Percentiles rank a stretch among this genome's conserved stretches.
Conservation (phyloP, 2,797 vertebrate species). For the Sebastes cheni region DNA sequence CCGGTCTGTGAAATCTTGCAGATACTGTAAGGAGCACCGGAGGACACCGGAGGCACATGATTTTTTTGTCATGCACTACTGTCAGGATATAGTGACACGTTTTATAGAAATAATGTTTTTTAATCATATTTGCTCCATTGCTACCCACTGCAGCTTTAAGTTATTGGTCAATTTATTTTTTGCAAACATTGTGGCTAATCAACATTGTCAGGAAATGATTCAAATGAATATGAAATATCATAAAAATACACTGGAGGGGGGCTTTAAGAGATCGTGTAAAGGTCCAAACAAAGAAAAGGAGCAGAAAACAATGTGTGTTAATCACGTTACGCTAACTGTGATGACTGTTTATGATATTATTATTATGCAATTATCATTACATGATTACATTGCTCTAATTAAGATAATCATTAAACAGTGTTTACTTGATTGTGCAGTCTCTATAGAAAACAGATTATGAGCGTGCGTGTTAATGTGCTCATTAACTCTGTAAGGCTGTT, state of each 20-base stretch:
- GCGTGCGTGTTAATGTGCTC: constrained; percentile 34
- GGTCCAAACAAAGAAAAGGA: not conserved
- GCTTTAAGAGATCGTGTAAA: not conserved
- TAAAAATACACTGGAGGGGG: not conserved
- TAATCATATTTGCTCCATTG: too few species aligned
- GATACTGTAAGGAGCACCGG: too few species aligned
- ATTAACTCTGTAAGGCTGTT: constrained; percentile 22
- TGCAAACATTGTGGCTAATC: too few species aligned
- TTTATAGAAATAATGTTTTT: too few species aligned
- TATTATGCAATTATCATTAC: constrained; percentile 10
- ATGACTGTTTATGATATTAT: not conserved
- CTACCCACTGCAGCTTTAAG: too few species aligned
- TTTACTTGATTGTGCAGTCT: constrained; percentile 12
- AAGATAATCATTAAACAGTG: constrained; percentile 2
- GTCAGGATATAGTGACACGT: too few species aligned
- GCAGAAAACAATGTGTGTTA: not conserved
- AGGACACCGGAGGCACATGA: too few species aligned
- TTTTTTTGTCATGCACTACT: too few species aligned
- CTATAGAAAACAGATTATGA: constrained; percentile 3
- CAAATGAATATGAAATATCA: too few species aligned
- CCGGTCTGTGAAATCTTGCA: too few species aligned
- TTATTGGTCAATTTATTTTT: too few species aligned
- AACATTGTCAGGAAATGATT: too few species aligned
- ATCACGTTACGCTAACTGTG: not conserved
- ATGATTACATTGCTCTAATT: constrained; percentile 22